Evolutionary conservation across 2,888 invertebrate genomes (phyloP), one percentile per base, ranked within the genome.

Genomic region (Laspeyria flexula): DNA sequence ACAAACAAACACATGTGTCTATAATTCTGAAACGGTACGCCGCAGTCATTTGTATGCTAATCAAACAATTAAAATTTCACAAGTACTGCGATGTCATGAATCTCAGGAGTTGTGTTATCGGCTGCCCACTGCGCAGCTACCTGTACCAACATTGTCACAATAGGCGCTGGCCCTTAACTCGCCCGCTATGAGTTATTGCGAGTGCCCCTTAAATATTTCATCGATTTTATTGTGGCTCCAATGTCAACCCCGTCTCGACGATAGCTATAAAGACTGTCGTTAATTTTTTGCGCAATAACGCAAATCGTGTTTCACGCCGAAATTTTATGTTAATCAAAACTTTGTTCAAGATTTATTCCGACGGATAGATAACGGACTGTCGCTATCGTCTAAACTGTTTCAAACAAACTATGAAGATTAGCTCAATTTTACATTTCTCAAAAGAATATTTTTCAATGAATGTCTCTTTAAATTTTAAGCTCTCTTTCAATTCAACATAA

Each of bases 141-240:
- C 90, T 90, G 90, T 87, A 81, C 85, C 72, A 79, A 77, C 75
- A 59, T 41, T 73, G 77, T 75, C 75, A 83, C 83, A 83, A 84
- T 80, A 81, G 83, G 65, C 62, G 59, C 65, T 72, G 62, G 65
- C 73, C 75, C 79, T 77, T 75, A 77, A 76, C 72, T 77, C 67
- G 65, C 72, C 79, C 71, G 64, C 84, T 83, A 85, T 88, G 89
- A 90, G 77, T 89, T 88, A 90, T 84, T 73, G 73, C 68, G 62
- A 73, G 80, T 79, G 83, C 79, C 88, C 87, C 84, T 81, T 79
- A 83, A 85, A 92, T 92, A 91, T 89, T 88, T 92, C 91, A 92
- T 90, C 87, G 89, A 91, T 90, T 92, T 92, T 92, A 92, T 92
- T 90, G 83, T 88, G 91, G 91, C 92, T 89, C 92, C 91, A 74